A percentile compares a stretch with the other conserved stretches of the same genome.
Conservation (phyloP, 2,113 vertebrate species). For the Pluvianellus socialis region DNA sequence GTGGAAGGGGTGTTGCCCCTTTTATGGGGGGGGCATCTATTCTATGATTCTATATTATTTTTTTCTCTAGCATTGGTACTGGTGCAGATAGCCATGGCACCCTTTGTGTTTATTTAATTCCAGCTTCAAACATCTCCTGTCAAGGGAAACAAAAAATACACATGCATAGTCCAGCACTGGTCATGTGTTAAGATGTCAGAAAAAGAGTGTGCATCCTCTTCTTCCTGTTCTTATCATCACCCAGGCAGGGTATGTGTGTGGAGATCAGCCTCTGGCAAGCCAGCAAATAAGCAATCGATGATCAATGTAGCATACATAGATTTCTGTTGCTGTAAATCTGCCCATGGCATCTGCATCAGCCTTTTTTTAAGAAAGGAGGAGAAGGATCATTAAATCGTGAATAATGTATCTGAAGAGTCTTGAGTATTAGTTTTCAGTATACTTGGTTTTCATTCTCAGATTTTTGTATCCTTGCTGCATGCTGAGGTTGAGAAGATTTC, state of each 20-base stretch:
- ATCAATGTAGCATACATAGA: neutral
- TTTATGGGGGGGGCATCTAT: too few species aligned
- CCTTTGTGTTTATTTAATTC: neutral
- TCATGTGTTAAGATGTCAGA: neutral
- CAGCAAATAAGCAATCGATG: neutral
- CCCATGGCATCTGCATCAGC: neutral
- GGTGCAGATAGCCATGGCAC: neutral
- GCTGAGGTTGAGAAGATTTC: neutral
- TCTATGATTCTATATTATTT: neutral
- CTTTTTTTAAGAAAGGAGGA: neutral
- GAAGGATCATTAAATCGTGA: neutral
- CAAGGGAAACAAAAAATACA: neutral
- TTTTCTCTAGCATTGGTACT: neutral
- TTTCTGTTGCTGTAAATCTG: neutral
- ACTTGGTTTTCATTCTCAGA: neutral
- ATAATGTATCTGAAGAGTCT: neutral
- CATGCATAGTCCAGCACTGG: neutral
- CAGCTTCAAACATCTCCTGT: neutral
- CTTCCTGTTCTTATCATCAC: neutral
- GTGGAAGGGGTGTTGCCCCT: too few species aligned
- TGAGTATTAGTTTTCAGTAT: neutral
- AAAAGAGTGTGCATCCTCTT: neutral
- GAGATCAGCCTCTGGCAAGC: neutral
- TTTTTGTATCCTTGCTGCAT: neutral
- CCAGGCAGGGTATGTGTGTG: fast-evolving